Percentiles rank a stretch among this genome's conserved stretches.
phyloP scores from a whole-genome alignment of 2,797 vertebrate genomes.

The Clamator glandarius region DNA sequence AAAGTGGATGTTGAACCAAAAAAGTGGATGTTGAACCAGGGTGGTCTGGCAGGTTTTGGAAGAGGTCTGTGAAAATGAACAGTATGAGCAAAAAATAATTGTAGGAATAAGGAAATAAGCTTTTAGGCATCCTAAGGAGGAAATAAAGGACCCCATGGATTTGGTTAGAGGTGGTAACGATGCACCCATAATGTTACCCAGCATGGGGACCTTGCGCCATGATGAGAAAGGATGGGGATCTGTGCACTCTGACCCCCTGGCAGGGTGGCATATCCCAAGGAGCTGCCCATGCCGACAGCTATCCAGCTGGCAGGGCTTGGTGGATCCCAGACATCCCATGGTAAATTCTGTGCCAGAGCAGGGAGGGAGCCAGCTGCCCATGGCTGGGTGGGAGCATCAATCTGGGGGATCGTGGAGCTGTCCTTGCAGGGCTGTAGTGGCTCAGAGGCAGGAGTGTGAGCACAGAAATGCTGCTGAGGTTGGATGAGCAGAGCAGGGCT shows the following conservation, averaged over 20 bases:
- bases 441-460: fast-evolving
- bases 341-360: background rate
- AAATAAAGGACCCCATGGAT: background rate
- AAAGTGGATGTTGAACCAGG: background rate
- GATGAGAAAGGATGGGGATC: background rate
- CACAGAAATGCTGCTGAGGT: background rate
- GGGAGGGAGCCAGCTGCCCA: background rate
- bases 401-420: fast-evolving
- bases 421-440: fast-evolving
- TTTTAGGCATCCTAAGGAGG: background rate
- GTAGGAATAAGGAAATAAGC: background rate
- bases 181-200: background rate
- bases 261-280: fast-evolving
- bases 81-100: background rate
- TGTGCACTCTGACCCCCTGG: too few relatives aligned
- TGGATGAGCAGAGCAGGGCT: background rate
- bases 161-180: background rate
- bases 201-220: background rate
- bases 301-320: background rate
- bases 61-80: background rate
- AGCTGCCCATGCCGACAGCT: background rate
- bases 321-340: background rate
- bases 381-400: fast-evolving
- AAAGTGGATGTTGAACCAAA: background rate
- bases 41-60: background rate